These are phyloP conservation scores for Rattus norvegicus DNA, from an alignment of 2,113 vertebrate species.

Conservation along the genomic window GRCr8 NC_086033.1:15054501-15055000, in stretches of 20 bases:
- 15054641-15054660: constrained; percentile 81
- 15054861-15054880: constrained; percentile 83
- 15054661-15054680: constrained; percentile 78
- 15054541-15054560: constrained; percentile 68
- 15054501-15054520: constrained; percentile 72
- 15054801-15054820: constrained; percentile 84
- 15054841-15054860: constrained; percentile 80
- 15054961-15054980: constrained; percentile 83
- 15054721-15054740: constrained; percentile 77
- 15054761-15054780: constrained; percentile 82
- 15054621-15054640: constrained; percentile 77
- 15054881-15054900: constrained; percentile 85
- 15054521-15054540: constrained; percentile 61
- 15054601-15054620: constrained; percentile 73
- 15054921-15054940: constrained; percentile 85
- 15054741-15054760: constrained; percentile 72
- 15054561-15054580: constrained; percentile 72
- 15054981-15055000: constrained; percentile 82
- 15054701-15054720: constrained; percentile 73
- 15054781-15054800: constrained; percentile 78
- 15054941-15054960: constrained; percentile 83
- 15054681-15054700: constrained; percentile 66
- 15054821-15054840: constrained; percentile 83
- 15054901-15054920: constrained; percentile 84
- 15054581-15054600: constrained; percentile 68